These are phyloP conservation scores for Ricordea florida DNA, from an alignment of 92 coral and sea anemone genomes.

Conservation along the genomic window DNA sequence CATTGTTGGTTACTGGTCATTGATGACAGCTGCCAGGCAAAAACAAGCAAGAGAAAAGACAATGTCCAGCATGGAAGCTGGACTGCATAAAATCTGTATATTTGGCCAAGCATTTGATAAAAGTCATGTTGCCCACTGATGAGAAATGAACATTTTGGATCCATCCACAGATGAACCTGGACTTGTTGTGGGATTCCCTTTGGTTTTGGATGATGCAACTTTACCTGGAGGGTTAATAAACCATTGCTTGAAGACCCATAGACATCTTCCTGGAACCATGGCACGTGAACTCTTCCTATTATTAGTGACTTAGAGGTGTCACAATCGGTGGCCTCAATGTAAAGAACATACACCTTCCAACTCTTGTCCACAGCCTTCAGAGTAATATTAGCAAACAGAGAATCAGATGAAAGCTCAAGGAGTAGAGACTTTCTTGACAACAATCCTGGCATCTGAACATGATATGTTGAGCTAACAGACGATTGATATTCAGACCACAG, in stretches of 20 bases:
- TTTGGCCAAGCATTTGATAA: constrained; percentile 80
- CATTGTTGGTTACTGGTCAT: constrained; percentile 55
- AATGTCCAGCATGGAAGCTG: constrained; percentile 82
- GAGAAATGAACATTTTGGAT: constrained; percentile 80
- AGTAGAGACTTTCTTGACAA: constrained; percentile 42
- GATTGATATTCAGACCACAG: constrained; percentile 71
- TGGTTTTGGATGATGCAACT: constrained; percentile 84
- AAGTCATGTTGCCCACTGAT: constrained; percentile 69
- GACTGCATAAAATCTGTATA: constrained; percentile 79
- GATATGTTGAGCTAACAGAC: constrained; percentile 24
- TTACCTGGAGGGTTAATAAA: constrained; percentile 55
- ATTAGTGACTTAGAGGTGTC: constrained; percentile 42
- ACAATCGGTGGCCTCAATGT: constrained; percentile 66
- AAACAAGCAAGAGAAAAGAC: constrained; percentile 71
- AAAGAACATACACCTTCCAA: constrained; percentile 85
- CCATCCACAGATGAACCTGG: constrained; percentile 86
- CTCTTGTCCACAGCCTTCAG: constrained; percentile 72
- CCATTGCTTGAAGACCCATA: constrained; percentile 61
- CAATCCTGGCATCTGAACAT: constrained; percentile 72
- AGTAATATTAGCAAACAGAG: constrained; percentile 72
- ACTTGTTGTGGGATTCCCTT: constrained; percentile 56
- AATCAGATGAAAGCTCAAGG: constrained; percentile 56
- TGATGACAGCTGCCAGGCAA: constrained; percentile 87
- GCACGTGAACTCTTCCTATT: constrained; percentile 77
- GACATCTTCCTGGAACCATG: constrained; percentile 92